Conservation (phyloP, 2,888 invertebrate species). For the Plusia festucae region DNA sequence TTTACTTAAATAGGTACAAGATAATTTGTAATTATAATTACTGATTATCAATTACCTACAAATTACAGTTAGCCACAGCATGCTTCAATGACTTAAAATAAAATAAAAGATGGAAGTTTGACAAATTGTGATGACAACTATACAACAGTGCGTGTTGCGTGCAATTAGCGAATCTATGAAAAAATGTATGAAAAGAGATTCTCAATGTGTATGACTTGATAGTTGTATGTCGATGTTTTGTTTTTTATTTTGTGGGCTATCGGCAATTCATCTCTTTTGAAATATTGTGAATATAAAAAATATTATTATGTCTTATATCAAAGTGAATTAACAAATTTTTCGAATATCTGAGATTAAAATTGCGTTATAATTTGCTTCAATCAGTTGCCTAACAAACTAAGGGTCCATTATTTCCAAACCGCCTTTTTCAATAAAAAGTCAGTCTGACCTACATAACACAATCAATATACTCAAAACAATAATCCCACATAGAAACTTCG, state of each 20-base stretch:
- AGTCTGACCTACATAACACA: not conserved
- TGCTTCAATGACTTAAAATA: constrained; percentile 4
- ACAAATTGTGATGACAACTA: not conserved
- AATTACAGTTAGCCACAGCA: constrained; percentile 1
- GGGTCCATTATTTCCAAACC: not conserved
- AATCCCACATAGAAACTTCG: not conserved
- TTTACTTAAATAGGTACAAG: not conserved
- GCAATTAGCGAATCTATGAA: constrained; percentile 4
- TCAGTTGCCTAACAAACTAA: not conserved
- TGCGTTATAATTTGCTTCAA: not conserved
- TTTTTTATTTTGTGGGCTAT: not conserved
- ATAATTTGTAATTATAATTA: not conserved
- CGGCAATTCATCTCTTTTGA: not conserved
- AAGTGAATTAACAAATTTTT: too few relatives aligned
- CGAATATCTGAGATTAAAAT: not conserved
- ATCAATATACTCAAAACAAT: not conserved
- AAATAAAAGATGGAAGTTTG: not conserved
- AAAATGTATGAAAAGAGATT: constrained; percentile 4
- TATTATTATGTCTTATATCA: too few relatives aligned
- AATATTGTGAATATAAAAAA: too few relatives aligned
- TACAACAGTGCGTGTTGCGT: constrained; percentile 4
- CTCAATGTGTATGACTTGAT: constrained; percentile 2
- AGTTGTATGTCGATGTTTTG: not conserved
- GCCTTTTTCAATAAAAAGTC: not conserved
- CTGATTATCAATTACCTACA: not conserved